Evolutionary conservation across 1,140 invertebrate genomes (phyloP), one percentile per base, ranked within the genome.

Genomic region (Drosophila truncata): DNA sequence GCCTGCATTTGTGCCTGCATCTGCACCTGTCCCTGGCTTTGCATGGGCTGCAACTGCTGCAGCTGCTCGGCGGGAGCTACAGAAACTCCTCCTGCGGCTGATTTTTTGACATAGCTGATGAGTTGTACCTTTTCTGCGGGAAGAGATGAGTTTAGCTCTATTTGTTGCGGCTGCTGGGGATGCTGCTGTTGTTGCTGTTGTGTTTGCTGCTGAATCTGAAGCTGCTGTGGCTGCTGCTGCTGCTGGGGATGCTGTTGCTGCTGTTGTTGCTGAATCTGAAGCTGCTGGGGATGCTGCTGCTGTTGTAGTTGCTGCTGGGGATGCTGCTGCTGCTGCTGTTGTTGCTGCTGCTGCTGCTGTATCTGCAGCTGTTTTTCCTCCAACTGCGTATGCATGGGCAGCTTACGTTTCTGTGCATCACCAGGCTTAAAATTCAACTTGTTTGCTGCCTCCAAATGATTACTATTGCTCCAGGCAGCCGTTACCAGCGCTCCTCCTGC

Each of bases 351-450:
- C 1, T 42, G 42, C 0, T 63, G 78, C 23, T 80, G 78, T 0
- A 42, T 54, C 11, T 62, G 78, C 0, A 62, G 59, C n/a, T 81
- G 65, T 46, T 88, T 87, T 35, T 86, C 84, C 39, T 87, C 79
- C 10, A 73, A 23, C 13, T 73, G 82, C 18, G 70, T 67, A 7
- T 77, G 78, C 67, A 77, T 49, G 11, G 71, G 50, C 25, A 82
- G 41, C 47, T 88, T 87, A 2, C 84, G 60, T 16, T 87, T 88
- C 14, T 80, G 66, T 1, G 64, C 42, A 49, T 87, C 83, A 0
- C 50, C 59, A 0, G 60, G 39, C 25, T 64, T 49, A 3, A 70
- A 73, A 0, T 54, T 11, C 20, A 60, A 50, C 29, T 73, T 73
- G 23, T 20, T 14, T 35, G 50, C 41, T 8, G 25, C 20, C 44